Base-by-base conservation (phyloP, 2,113 vertebrate genomes). In the Oplegnathus fasciatus region DNA sequence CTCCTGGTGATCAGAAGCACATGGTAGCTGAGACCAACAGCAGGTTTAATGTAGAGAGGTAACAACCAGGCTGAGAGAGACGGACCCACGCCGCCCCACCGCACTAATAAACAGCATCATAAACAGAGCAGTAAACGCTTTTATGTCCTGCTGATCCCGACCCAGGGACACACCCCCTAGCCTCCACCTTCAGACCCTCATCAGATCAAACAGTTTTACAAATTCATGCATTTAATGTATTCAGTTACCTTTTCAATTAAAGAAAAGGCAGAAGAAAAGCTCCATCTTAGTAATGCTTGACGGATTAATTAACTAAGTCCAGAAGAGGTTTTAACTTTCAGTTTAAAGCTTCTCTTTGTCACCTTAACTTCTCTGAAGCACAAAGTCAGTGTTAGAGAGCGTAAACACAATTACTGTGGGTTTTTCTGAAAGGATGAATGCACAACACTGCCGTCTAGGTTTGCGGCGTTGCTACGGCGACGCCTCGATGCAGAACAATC, bases 61-160 rank as follows among this genome's bases (percentile, higher is more conserved):
- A 57, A 65, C 28, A 74, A 61, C 62, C 52, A 18, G 70, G n/a
- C 37, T 0, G 42, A 42, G 44, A 60, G 67, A 65, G 44, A 71
- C 61, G 26, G 79, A 72, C 72, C 85, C 66, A 22, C 48, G 18
- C 57, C 9, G 76, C 64, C 86, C 69, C 73, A 15, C 28, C 30
- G 9, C 72, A 28, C 73, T 48, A 70, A 79, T 85, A 80, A 89
- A 87, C 87, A 9, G 50, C 86, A 26, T 86, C 88, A 24, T 89
- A 86, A 91, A 91, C 81, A 34, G 55, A 61, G 83, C 75, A 40
- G 78, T 86, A 78, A 91, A 89, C 54, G 26, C 85, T 30, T 66
- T 62, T 28, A 84, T 65, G 58, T 87, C 84, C 54, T 24, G 68
- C 77, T 82, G 83, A 86, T 75, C 44, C 24, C 32, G 1, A 68